Evolutionary conservation across 2,113 vertebrate species (phyloP), one percentile per base, ranked within the genome.

Genomic region (Alethe diademata): DNA sequence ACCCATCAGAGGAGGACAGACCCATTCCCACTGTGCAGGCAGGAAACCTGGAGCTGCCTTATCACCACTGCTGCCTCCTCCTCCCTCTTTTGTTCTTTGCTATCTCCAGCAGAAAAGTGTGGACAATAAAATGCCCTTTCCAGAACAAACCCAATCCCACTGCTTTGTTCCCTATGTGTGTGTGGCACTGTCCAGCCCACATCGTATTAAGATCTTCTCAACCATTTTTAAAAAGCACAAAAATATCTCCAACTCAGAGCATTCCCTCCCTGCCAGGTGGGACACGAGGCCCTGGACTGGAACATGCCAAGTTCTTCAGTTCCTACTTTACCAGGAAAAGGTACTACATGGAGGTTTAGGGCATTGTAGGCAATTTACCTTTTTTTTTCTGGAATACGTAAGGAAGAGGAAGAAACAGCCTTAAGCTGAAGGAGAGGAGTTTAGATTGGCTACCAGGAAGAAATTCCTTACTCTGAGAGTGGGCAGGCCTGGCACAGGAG

Each of bases 241-340:
- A 64, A 51, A 51, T 4, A 40, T 4, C 22, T 29, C 20, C 14
- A 33, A 16, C 35, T 62, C 53, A 12, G 19, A 75, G 66, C 47
- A 9, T 14, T 33, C n/a, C 17, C 29, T 53, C 56, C 54, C 25
- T 60, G 19, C 64, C 31, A 20, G 48, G 28, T 56, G 56, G 60
- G 90, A 78, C 24, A 3, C 0, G 0, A 67, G 62, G 42, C 26
- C 65, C 83, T 20, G 60, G 25, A 47, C 31, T 0, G 1, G 16
- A 78, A 26, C 14, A 42, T 5, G 3, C 4, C 38, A 42, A 47
- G 38, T 4, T 18, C 12, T 4, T 16, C 5, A 81, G 19, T 25
- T 78, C 73, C 36, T n/a, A 2, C 38, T 50, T 82, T 7, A 79
- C 33, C 36, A 25, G 2, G 5, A 38, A 36, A 47, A 24, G 28